These are phyloP conservation scores for Gymnosoma rotundatum DNA, from an alignment of 2,888 invertebrate genomes.

Conservation along the genomic window DNA sequence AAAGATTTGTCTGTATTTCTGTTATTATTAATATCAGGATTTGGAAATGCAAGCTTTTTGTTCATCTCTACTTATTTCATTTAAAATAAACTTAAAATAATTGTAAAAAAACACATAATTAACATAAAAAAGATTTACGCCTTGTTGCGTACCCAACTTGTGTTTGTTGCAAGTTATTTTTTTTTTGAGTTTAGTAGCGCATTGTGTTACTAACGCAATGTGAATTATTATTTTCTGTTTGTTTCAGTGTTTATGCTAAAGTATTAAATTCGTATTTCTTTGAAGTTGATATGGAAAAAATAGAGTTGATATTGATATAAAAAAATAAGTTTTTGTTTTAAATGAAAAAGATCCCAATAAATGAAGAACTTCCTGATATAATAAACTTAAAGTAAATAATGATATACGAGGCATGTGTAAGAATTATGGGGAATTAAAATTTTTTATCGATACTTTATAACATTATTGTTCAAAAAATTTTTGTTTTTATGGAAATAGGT, in stretches of 20 bases:
- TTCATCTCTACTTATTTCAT: neutral
- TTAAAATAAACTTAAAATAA: slow-evolving; percentile 11
- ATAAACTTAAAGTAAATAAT: slow-evolving; percentile 8
- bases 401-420: neutral
- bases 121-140: slow-evolving; percentile 45
- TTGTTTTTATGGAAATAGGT: no score
- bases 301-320: slow-evolving; percentile 7
- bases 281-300: neutral
- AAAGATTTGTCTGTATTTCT: neutral
- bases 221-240: neutral
- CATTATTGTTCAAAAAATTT: no score
- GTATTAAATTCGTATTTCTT: no score
- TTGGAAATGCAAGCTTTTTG: neutral
- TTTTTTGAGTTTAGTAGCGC: neutral
- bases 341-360: neutral
- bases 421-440: neutral
- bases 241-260: no score
- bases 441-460: no score
- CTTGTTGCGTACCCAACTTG: slow-evolving; percentile 43
- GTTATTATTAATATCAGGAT: neutral
- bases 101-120: slow-evolving; percentile 10
- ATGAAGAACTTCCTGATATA: slow-evolving; percentile 31
- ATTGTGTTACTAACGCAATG: slow-evolving; percentile 42
- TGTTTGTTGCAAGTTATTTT: slow-evolving; percentile 8
- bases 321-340: slow-evolving; percentile 1